Evolutionary conservation across 2,888 invertebrate species (phyloP), one percentile per base, ranked within the genome.

Genomic region (Chloroclysta siterata): DNA sequence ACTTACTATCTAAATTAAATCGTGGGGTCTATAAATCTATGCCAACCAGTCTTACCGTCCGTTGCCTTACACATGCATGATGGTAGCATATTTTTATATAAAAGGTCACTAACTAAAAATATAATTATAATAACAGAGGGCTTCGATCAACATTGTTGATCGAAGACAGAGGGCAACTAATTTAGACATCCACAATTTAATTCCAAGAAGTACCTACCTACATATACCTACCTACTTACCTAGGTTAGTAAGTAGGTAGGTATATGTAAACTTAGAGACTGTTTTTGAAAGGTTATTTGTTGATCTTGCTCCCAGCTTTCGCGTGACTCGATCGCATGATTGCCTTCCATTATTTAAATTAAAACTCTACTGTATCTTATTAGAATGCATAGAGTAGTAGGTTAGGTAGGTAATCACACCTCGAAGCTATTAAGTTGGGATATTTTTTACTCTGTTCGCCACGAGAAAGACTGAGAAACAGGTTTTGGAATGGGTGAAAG

Each of bases 331-430:
- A 72, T 63, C 62, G 64, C 65, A 68, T 67, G 68, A 72, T 72
- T 61, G 65, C 59, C 63, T 60, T 59, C 66, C 68, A 72, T 72
- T 72, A 70, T 67, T 67, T 61, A 61, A 67, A 64, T 67, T 67
- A 67, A 58, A 63, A 64, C 60, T 67, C 66, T 61, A 61, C 63
- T 64, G 67, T 67, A 67, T 64, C 67, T 64, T 67, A 67, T 70
- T 67, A 70, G 66, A 69, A 66, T 68, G 70, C 66, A 70, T 71
- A 71, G 68, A 85, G 82, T 84, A 84, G 88, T 88, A 88, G 84
- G 88, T 88, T 88, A 89, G 84, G 88, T 88, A 88, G 84, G 88
- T 88, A 89, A 89, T 89, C 84, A 86, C 87, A 87, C 87, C 86
- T 83, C 81, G 81, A 80, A 79, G 85, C 87, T 87, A 88, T 88